Base-by-base conservation (phyloP, 2,888 invertebrate genomes). In the Resseliella maxima region DNA sequence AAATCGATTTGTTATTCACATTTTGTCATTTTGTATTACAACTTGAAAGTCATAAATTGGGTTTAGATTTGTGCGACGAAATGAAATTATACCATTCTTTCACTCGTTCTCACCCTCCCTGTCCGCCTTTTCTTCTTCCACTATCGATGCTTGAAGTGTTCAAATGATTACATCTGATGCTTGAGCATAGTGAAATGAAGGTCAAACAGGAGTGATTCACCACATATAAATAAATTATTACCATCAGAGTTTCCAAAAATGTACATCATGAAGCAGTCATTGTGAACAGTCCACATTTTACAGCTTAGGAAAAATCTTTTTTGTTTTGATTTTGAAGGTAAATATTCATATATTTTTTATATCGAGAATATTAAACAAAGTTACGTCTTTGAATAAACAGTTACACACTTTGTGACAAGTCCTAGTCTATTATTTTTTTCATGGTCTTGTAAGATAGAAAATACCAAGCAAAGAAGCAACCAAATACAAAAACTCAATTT, bases 401-500 rank as follows among this genome's bases (percentile, higher is more conserved):
- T 72, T 72, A 72, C 72, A 72, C 15, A 72, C 31, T 72, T 72
- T 72, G 31, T 72, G 72, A 35, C 72, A n/a, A n/a, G n/a, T n/a
- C n/a, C n/a, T n/a, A n/a, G n/a, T n/a, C n/a, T n/a, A n/a, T n/a
- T n/a, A 27, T 15, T 15, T 24, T 59, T 59, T 59, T n/a, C 3
- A 59, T 15, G 72, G 59, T n/a, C 5, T n/a, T 24, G 59, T 12
- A 12, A 12, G 15, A 72, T 2, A 31, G 12, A 12, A 12, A 15
- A 31, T 8, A 1, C 31, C 6, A 2, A 31, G 27, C 10, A 31
- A 31, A 24, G 3, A 21, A 18, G 10, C 8, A 18, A 21, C 8
- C 72, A 24, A 72, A 31, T 27, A 72, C 31, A 72, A 72, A 72
- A 72, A 72, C 35, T 72, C 72, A 72, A 72, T 72, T 72, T 72